Evolutionary conservation across 1,140 invertebrate species (phyloP).

Genomic region (Cephus cinctus): DNA sequence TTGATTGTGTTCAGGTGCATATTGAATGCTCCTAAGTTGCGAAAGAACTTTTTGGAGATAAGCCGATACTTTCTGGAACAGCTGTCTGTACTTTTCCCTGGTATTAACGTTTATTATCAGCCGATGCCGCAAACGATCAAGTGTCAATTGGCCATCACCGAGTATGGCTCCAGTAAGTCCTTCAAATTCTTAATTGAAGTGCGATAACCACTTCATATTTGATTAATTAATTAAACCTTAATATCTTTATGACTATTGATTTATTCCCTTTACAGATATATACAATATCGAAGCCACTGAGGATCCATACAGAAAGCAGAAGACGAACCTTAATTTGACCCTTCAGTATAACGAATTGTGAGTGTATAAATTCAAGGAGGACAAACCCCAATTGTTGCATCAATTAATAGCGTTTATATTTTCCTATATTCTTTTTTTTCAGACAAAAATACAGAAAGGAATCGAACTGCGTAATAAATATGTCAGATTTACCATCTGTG

Average conservation of each 20-base stretch:
- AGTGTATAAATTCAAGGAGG: slow-evolving; percentile 16
- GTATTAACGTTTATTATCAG: slow-evolving; percentile 56
- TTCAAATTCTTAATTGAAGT: too few species aligned
- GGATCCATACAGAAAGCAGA: slow-evolving; percentile 52
- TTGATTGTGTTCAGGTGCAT: slow-evolving; percentile 57
- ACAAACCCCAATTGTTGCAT: slow-evolving; percentile 1
- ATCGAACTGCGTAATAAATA: slow-evolving; percentile 55
- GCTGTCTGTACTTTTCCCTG: slow-evolving; percentile 53
- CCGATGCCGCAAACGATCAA: slow-evolving; percentile 62
- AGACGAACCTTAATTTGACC: slow-evolving; percentile 68
- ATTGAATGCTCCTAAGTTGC: slow-evolving; percentile 60
- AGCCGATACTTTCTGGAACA: slow-evolving; percentile 61
- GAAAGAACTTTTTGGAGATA: slow-evolving; percentile 56
- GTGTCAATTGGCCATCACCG: slow-evolving; percentile 69
- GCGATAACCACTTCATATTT: too few species aligned
- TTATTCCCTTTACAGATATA: slow-evolving; percentile 37
- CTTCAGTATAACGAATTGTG: slow-evolving; percentile 62
- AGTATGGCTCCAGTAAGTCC: slow-evolving; percentile 62
- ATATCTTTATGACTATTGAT: background rate
- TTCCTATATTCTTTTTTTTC: slow-evolving; percentile 21
- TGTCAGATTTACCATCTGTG: slow-evolving; percentile 50
- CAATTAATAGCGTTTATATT: slow-evolving; percentile 5
- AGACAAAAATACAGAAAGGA: slow-evolving; percentile 44
- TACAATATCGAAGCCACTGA: slow-evolving; percentile 47
- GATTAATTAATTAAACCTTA: too few species aligned